Evolutionary conservation across 1,140 invertebrate species (phyloP).

Genomic region (Oedothorax gibbosus): DNA sequence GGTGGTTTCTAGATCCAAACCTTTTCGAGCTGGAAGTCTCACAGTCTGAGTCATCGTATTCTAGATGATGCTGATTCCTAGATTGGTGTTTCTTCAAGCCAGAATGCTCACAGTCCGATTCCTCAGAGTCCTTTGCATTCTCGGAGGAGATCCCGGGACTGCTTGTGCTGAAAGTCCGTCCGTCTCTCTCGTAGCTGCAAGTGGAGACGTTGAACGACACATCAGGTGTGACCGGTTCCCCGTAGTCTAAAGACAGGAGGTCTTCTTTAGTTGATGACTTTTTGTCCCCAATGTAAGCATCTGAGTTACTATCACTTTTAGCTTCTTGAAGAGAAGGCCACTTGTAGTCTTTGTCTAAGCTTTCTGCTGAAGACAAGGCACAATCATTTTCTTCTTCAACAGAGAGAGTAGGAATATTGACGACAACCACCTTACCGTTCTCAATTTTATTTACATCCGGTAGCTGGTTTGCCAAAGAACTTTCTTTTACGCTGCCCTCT

Average conservation of each 20-base stretch:
- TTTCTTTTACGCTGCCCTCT: background rate
- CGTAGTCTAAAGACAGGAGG: background rate
- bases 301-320: background rate
- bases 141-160: constrained; percentile 7
- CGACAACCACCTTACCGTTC: background rate
- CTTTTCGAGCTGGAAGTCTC: background rate
- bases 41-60: background rate
- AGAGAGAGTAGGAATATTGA: background rate
- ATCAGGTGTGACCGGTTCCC: constrained; percentile 14
- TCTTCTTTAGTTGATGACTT: background rate
- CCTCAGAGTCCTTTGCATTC: background rate
- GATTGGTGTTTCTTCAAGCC: background rate
- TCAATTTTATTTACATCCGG: no score
- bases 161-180: background rate
- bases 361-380: background rate
- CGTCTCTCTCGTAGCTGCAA: constrained; percentile 16
- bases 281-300: background rate
- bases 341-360: background rate
- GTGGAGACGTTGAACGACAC: constrained; percentile 25
- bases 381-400: background rate
- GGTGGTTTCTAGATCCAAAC: no score
- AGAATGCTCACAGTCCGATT: background rate
- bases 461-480: no score
- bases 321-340: background rate
- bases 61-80: background rate